phyloP scores from a whole-genome alignment of 2,113 vertebrate genomes.

The Fukomys damarensis region DNA sequence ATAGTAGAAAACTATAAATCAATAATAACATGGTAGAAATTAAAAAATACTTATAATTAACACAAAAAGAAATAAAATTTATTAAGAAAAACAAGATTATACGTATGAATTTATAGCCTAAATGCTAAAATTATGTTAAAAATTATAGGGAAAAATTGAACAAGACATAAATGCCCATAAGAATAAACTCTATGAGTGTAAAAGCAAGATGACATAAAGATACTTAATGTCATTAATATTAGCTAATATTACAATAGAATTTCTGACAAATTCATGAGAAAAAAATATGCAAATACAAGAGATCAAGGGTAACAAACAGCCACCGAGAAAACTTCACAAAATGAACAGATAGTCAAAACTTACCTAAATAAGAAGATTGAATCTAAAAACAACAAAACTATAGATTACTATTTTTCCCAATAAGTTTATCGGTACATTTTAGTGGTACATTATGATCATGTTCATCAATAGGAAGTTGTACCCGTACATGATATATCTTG shows the following conservation, averaged over 20 bases:
- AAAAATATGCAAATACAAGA: not conserved
- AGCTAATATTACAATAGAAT: not conserved
- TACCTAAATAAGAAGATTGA: not conserved
- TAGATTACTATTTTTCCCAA: not conserved
- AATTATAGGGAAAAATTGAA: not conserved
- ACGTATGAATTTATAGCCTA: not conserved
- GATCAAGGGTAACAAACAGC: not conserved
- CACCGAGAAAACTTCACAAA: not conserved
- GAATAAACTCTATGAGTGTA: not conserved
- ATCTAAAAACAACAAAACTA: not conserved
- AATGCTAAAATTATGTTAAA: not conserved
- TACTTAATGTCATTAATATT: not conserved
- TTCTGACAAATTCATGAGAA: not conserved
- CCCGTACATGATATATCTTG: too few relatives aligned
- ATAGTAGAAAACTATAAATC: slow-evolving; percentile 41
- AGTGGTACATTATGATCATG: too few relatives aligned
- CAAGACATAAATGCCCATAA: not conserved
- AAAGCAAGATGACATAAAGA: not conserved
- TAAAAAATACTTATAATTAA: not conserved
- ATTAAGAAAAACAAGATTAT: not conserved
- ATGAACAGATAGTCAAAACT: not conserved
- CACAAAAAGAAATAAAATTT: slow-evolving; percentile 14
- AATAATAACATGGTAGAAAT: not conserved
- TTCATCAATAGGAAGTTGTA: too few relatives aligned
- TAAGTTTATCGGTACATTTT: too few relatives aligned